These are phyloP conservation scores for Picus viridis DNA, from an alignment of 2,797 vertebrate species.

Conservation along the genomic window DNA sequence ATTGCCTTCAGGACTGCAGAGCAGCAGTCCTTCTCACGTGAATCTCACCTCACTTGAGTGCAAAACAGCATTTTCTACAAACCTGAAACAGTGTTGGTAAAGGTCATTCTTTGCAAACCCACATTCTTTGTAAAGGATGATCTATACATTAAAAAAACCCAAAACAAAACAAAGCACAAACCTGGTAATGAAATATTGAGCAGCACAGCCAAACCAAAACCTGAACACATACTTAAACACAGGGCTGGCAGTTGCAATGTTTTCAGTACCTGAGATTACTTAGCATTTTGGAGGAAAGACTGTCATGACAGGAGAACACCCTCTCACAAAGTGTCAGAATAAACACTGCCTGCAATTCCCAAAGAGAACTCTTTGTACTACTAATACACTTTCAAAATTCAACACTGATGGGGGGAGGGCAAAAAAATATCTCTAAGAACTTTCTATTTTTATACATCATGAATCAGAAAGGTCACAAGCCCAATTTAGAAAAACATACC, in stretches of 20 bases:
- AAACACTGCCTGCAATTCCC: neutral
- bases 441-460: slow-evolving; percentile 6
- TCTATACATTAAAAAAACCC: neutral
- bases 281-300: neutral
- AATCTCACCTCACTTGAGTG: neutral
- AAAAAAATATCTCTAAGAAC: neutral
- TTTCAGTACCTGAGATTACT: neutral
- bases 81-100: neutral
- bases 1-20: neutral
- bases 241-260: neutral
- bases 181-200: neutral
- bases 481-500: neutral
- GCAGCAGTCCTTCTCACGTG: neutral
- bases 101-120: slow-evolving; percentile 30
- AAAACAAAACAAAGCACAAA: neutral
- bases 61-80: slow-evolving; percentile 29
- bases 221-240: neutral
- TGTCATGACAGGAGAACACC: neutral
- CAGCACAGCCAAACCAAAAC: neutral
- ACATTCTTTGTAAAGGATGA: neutral
- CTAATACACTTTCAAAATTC: neutral
- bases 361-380: neutral
- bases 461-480: slow-evolving; percentile 40
- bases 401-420: neutral
- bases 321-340: neutral